phyloP scores from a whole-genome alignment of 2,888 invertebrate genomes.

The Ryuthela nishihirai region DNA sequence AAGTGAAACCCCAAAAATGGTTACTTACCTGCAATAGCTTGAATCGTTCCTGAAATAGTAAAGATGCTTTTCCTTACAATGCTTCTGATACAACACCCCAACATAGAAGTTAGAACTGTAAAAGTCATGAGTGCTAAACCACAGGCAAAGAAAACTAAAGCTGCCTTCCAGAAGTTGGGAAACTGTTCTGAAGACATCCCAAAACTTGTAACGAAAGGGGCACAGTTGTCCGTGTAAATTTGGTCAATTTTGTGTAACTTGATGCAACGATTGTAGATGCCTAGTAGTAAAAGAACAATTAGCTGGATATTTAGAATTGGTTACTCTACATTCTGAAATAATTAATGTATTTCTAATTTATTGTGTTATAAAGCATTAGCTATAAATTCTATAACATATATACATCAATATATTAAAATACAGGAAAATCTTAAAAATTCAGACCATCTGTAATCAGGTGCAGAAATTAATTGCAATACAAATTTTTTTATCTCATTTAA shows the following conservation, averaged over 20 bases:
- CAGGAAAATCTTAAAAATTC: no score
- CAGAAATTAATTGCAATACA: no score
- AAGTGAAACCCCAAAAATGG: no score
- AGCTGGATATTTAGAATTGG: no score
- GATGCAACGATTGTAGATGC: slow-evolving; percentile 75
- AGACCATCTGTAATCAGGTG: no score
- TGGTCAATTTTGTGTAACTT: slow-evolving; percentile 52
- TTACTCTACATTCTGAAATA: no score
- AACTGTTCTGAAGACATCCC: slow-evolving; percentile 60
- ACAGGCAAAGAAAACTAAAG: slow-evolving; percentile 65
- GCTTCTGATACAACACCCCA: slow-evolving; percentile 75
- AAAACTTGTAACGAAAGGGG: slow-evolving; percentile 49
- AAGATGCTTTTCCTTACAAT: slow-evolving; percentile 80
- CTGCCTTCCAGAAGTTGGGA: slow-evolving; percentile 74
- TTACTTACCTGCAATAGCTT: slow-evolving; percentile 79
- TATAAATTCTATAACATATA: no score
- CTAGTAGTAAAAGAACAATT: slow-evolving; percentile 51
- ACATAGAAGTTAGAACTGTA: slow-evolving; percentile 66
- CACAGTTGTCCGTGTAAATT: slow-evolving; percentile 47
- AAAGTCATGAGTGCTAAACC: slow-evolving; percentile 66
- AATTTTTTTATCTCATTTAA: no score
- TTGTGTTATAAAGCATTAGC: no score
- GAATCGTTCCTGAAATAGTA: slow-evolving; percentile 74
- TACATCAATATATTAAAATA: no score
- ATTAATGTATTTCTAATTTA: no score